phyloP scores from a whole-genome alignment of 2,888 invertebrate genomes.

The Acanthosoma haemorrhoidale region DNA sequence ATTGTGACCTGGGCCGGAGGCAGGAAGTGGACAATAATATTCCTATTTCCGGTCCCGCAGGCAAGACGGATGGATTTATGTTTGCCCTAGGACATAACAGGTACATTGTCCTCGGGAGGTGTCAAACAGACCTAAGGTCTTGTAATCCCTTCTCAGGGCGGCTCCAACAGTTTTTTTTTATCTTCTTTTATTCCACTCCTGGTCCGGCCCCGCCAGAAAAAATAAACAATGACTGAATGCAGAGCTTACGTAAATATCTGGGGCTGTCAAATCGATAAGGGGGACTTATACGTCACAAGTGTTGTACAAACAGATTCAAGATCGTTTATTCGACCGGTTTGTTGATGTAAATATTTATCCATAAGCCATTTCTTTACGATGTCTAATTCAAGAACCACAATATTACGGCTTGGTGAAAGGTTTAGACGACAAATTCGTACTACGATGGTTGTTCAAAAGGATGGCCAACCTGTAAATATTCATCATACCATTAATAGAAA shows the following conservation, averaged over 20 bases:
- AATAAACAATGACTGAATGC: not conserved
- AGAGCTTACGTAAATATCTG: not conserved
- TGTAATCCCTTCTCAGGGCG: not conserved
- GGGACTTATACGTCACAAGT: not conserved
- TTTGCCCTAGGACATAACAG: not conserved
- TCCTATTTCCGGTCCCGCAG: not conserved
- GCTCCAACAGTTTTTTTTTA: too few species aligned
- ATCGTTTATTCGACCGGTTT: too few species aligned
- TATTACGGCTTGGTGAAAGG: too few species aligned
- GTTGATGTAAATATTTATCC: too few species aligned
- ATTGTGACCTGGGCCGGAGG: not conserved
- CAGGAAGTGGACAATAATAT: not conserved
- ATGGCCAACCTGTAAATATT: too few species aligned
- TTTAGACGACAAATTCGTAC: too few species aligned
- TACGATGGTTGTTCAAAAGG: too few species aligned
- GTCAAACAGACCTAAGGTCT: not conserved
- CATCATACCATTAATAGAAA: too few species aligned
- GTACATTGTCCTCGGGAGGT: not conserved
- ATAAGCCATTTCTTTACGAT: too few species aligned
- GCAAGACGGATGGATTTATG: too few species aligned
- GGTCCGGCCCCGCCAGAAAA: not conserved
- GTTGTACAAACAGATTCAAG: too few species aligned
- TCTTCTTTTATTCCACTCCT: not conserved
- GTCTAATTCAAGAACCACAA: too few species aligned
- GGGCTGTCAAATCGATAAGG: not conserved